Conservation (phyloP, 2,888 invertebrate genomes). For the Pediacus dermestoides region DNA sequence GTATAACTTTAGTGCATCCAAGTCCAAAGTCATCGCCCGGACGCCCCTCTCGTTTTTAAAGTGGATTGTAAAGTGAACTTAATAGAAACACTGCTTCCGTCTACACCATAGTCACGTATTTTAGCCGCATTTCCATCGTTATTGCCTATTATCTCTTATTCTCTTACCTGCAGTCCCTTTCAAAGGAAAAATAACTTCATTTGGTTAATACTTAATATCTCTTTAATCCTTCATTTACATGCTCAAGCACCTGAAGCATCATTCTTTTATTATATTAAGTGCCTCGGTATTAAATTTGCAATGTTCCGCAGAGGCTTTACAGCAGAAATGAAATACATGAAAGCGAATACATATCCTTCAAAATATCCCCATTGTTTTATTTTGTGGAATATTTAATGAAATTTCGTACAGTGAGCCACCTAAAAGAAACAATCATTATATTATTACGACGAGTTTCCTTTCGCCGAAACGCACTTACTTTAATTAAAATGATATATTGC, state of each 20-base stretch:
- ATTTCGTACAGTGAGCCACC: too few species aligned
- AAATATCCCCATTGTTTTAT: background rate
- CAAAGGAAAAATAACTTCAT: conserved; percentile 33
- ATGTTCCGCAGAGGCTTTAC: conserved; percentile 10
- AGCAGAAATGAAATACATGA: conserved; percentile 6
- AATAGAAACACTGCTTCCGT: conserved; percentile 23
- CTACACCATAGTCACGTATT: conserved; percentile 31
- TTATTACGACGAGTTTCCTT: too few species aligned
- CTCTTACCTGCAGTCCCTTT: conserved; percentile 35
- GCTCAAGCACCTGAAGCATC: conserved; percentile 20
- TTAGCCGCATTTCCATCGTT: conserved; percentile 39
- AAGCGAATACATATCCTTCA: conserved; percentile 2
- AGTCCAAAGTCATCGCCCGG: too few species aligned
- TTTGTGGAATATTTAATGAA: conserved; percentile 4
- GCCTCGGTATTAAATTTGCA: conserved; percentile 19
- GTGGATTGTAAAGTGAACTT: conserved; percentile 18
- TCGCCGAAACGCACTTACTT: too few species aligned
- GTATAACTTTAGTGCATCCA: too few species aligned
- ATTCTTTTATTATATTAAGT: conserved; percentile 23
- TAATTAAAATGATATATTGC: too few species aligned
- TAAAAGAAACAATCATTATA: too few species aligned
- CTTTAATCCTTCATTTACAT: conserved; percentile 32
- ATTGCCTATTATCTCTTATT: conserved; percentile 40
- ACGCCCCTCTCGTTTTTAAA: too few species aligned
- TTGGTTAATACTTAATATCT: conserved; percentile 32